phyloP scores from a whole-genome alignment of 53 echinoderm and acorn worm genomes.

The Stichopus horrens region DNA sequence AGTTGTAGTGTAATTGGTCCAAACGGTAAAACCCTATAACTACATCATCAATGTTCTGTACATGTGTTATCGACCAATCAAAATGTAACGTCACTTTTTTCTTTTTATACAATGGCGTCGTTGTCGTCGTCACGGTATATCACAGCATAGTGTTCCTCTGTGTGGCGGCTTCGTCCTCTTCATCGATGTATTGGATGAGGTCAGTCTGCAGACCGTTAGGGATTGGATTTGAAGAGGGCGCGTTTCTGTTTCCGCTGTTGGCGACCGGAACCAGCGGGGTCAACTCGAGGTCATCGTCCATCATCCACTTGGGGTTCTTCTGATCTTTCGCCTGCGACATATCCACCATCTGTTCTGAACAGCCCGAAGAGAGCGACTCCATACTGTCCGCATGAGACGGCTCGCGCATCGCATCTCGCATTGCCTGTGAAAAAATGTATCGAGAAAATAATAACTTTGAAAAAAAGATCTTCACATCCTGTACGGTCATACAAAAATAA shows the following conservation, averaged over 20 bases:
- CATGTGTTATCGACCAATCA: background rate
- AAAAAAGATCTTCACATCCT: no score
- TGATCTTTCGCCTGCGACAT: conserved; percentile 66
- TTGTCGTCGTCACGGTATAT: background rate
- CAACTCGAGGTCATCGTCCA: conserved; percentile 76
- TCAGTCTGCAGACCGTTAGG: conserved; percentile 78
- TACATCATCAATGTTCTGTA: background rate
- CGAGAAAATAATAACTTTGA: no score
- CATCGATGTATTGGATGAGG: conserved; percentile 86
- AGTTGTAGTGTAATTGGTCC: background rate
- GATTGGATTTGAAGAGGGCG: conserved; percentile 51
- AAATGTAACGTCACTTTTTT: background rate
- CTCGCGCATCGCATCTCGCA: conserved; percentile 87
- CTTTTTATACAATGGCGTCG: conserved; percentile 4
- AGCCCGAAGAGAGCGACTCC: conserved; percentile 87
- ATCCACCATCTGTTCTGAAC: conserved; percentile 85
- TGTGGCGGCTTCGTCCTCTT: conserved; percentile 67
- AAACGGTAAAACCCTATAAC: background rate
- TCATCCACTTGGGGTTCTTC: conserved; percentile 79
- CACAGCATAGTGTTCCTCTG: conserved; percentile 56
- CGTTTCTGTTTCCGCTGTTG: conserved; percentile 46
- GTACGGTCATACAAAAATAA: no score
- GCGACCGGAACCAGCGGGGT: conserved; percentile 69
- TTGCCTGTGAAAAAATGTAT: conserved; percentile 49
- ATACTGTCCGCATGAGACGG: conserved; percentile 81